Percentiles rank a stretch among this genome's conserved stretches.
These are phyloP conservation scores for Scolopax mira DNA, from an alignment of 2,113 vertebrate genomes.

Conservation along the genomic window DNA sequence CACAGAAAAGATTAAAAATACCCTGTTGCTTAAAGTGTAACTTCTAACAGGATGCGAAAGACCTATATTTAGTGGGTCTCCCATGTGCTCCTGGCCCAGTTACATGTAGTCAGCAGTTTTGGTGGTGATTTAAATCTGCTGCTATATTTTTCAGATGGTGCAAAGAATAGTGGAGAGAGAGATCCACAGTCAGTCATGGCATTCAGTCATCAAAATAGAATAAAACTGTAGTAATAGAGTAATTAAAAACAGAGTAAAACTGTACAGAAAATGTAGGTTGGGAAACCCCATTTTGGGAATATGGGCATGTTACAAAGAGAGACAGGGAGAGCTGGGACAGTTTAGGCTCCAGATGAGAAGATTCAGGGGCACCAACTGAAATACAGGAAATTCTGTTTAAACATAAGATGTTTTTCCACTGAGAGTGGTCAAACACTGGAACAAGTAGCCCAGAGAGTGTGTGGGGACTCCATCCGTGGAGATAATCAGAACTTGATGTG, in stretches of 20 bases:
- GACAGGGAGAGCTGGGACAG: not conserved
- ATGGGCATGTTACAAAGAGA: accelerated
- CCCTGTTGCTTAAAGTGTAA: not conserved
- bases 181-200: not conserved
- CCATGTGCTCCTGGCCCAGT: not conserved
- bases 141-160: not conserved
- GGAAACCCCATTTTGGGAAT: not conserved
- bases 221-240: not conserved
- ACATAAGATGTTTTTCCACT: not conserved
- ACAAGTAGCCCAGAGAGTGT: not conserved
- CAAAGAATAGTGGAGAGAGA: not conserved
- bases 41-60: not conserved
- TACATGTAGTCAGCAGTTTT: not conserved
- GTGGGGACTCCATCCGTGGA: not conserved
- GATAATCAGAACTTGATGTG: accelerated
- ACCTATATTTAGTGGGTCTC: not conserved
- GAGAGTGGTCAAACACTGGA: not conserved
- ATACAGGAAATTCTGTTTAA: not conserved
- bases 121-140: not conserved
- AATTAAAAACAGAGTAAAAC: not conserved
- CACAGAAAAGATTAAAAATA: not conserved
- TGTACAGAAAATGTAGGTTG: not conserved
- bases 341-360: not conserved
- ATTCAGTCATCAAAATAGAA: not conserved
- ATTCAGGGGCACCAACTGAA: not conserved